Base-by-base conservation (phyloP, 2,113 vertebrate genomes). In the Bubo bubo region DNA sequence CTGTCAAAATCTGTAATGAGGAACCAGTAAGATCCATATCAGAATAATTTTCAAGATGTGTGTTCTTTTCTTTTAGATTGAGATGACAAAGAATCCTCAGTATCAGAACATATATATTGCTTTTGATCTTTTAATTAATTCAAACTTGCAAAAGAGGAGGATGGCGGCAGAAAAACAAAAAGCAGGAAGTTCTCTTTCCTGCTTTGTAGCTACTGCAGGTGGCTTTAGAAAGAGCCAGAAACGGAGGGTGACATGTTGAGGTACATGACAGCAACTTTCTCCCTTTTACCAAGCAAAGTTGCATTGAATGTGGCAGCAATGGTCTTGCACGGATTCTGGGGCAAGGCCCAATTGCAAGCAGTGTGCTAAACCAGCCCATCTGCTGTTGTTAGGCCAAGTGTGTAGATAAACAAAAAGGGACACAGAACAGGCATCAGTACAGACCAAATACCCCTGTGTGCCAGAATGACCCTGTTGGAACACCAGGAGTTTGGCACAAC, bases 81-180 rank as follows among this genome's bases (percentile, higher is more conserved):
- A 89, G 88, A 93, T 79, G 62, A 91, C 66, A 87, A 97, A 88
- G 64, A 93, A 81, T 72, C 62, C 62, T 85, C 45, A 50, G 32
- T 86, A 94, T 59, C 32, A 95, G 86, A 93, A 93, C 56, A 60
- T 14, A 74, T 3, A 58, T 37, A 62, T 70, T 93, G 45, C 77
- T 90, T 97, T 94, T 97, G 90, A 94, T 96, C 74, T 96, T 72
- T 79, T 93, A 92, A 96, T 92, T 95, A 94, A 90, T 76, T 85
- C 67, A 56, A 26, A 53, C 56, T 87, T 70, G 34, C 35, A 91
- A 87, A 49, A 68, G 47, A 77, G 49, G 56, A 94, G 55, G 60
- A 85, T 27, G 20, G 79, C 72, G 34, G 73, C 45, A 95, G 62
- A 75, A 77, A 64, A 89, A 45, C 35, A 79, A 62, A 86, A 80